These are phyloP conservation scores for Erethizon dorsatum DNA, from an alignment of 2,797 vertebrate species.

Conservation along the genomic window DNA sequence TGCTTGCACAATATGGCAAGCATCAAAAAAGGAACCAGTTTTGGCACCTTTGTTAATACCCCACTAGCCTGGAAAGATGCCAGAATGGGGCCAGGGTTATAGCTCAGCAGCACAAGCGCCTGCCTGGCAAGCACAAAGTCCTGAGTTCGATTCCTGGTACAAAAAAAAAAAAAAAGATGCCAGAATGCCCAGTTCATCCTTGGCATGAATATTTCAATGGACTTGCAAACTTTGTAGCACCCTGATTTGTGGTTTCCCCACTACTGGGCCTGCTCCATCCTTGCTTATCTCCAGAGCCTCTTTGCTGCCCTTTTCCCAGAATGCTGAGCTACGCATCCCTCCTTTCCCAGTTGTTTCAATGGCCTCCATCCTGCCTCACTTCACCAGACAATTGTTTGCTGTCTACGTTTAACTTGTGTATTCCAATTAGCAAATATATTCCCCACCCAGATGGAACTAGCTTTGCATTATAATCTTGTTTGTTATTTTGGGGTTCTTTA, in stretches of 20 bases:
- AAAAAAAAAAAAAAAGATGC: not conserved
- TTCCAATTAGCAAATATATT: not conserved
- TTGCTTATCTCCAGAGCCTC: not conserved
- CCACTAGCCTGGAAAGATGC: not conserved
- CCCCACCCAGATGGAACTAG: not conserved
- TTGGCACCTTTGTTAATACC: not conserved
- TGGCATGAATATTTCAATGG: not conserved
- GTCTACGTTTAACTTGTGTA: not conserved
- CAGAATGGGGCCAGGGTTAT: too few species aligned
- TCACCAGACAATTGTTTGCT: too few species aligned
- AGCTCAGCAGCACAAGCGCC: too few species aligned
- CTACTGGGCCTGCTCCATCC: too few species aligned
- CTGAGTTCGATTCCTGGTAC: too few species aligned
- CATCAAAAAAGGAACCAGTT: not conserved
- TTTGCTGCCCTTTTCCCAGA: not conserved
- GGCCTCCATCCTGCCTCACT: not conserved
- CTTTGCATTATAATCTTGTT: not conserved
- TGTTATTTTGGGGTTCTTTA: not conserved
- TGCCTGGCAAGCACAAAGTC: too few species aligned
- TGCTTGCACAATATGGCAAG: not conserved
- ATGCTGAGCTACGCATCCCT: too few species aligned
- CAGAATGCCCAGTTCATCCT: not conserved
- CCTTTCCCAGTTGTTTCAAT: not conserved
- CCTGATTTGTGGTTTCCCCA: not conserved
- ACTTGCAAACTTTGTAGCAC: not conserved